phyloP scores from a whole-genome alignment of 2,888 invertebrate species.

The Rhingia campestris region DNA sequence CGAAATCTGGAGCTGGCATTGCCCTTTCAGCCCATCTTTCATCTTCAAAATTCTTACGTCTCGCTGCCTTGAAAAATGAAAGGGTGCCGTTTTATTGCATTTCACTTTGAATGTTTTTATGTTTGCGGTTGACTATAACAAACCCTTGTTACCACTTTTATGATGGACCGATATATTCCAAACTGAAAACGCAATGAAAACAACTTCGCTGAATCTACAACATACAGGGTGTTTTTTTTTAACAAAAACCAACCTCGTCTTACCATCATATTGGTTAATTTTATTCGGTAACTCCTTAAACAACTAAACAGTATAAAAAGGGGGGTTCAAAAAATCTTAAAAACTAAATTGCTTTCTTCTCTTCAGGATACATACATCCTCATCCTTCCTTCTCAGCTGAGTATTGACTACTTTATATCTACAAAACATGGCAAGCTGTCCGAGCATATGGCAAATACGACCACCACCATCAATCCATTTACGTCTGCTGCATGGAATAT shows the following conservation, averaged over 20 bases:
- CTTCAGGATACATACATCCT: not conserved
- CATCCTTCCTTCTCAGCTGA: constrained; percentile 12
- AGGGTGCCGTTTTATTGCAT: too few relatives aligned
- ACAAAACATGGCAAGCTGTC: constrained; percentile 37
- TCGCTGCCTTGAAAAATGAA: too few relatives aligned
- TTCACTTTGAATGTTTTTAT: too few relatives aligned
- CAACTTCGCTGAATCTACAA: too few relatives aligned
- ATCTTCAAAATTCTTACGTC: too few relatives aligned
- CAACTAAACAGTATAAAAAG: constrained; percentile 27
- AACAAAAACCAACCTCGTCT: not conserved
- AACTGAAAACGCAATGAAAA: too few relatives aligned
- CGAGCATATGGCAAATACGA: constrained; percentile 1
- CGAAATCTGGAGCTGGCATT: too few relatives aligned
- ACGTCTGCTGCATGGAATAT: constrained; percentile 76
- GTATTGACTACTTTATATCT: constrained; percentile 42
- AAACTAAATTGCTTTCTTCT: not conserved
- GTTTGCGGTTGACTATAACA: too few relatives aligned
- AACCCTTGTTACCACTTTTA: too few relatives aligned
- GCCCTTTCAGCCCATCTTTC: too few relatives aligned
- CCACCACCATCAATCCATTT: constrained; percentile 49
- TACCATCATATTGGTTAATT: not conserved
- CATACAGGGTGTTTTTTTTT: not conserved
- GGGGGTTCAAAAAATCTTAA: not conserved
- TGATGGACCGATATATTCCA: too few relatives aligned
- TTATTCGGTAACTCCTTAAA: constrained; percentile 28